Percentiles rank a stretch among this genome's conserved stretches.
Conservation (phyloP, 30 jellyfish, hydroid and myxozoan genomes). For the Euphysa ruthae region DNA sequence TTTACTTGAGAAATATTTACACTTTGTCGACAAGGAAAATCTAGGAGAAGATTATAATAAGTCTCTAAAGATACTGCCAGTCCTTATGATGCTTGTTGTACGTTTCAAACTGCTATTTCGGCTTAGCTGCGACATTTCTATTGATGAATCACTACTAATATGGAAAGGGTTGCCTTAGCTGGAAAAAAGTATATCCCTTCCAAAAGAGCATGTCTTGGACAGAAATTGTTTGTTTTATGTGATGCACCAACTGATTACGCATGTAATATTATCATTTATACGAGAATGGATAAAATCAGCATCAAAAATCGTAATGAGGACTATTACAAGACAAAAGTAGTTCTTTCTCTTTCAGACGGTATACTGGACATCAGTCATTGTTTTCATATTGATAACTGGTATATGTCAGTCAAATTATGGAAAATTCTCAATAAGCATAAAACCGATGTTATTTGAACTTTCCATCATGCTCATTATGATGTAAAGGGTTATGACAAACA, state of each 20-base stretch:
- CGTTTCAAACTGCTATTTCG: neutral
- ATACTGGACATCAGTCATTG: neutral
- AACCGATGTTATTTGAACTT: neutral
- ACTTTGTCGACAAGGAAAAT: neutral
- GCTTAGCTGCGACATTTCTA: neutral
- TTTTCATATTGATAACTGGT: neutral
- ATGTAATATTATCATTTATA: neutral
- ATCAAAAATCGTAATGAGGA: no score
- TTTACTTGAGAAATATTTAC: neutral
- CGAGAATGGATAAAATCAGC: no score
- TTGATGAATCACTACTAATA: neutral
- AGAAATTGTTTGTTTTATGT: neutral
- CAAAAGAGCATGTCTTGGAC: neutral
- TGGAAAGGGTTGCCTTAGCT: neutral
- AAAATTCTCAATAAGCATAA: neutral
- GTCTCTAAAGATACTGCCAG: neutral
- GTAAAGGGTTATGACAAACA: neutral
- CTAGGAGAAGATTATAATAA: neutral
- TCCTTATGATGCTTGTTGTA: neutral
- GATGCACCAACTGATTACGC: neutral
- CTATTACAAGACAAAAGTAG: neutral
- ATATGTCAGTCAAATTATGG: neutral
- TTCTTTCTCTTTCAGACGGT: neutral
- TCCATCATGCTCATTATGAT: neutral
- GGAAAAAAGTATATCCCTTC: neutral